Evolutionary conservation across 2,888 invertebrate genomes (phyloP).

Genomic region (Dynastes hyllus): DNA sequence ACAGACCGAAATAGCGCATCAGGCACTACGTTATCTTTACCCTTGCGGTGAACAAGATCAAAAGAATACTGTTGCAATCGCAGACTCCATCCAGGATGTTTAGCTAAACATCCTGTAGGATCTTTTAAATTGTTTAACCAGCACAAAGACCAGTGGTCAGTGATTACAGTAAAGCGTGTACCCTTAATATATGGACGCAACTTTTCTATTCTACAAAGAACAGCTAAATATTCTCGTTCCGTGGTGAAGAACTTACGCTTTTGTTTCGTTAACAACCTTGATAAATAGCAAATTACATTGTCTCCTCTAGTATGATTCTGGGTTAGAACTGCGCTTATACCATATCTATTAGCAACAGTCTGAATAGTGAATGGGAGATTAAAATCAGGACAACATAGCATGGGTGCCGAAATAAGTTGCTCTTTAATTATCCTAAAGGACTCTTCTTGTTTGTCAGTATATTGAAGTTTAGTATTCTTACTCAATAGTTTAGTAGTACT

Average conservation of each 20-base stretch:
- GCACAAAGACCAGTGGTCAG: slow-evolving; percentile 4
- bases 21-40: slow-evolving; percentile 38
- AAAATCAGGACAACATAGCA: slow-evolving; percentile 51
- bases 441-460: slow-evolving; percentile 31
- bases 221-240: slow-evolving; percentile 54
- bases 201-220: slow-evolving; percentile 51
- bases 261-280: slow-evolving; percentile 42
- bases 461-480: slow-evolving; percentile 8
- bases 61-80: slow-evolving; percentile 47
- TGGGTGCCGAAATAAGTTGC: slow-evolving; percentile 38
- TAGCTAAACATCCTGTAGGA: slow-evolving; percentile 54
- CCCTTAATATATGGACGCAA: too few relatives aligned
- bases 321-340: slow-evolving; percentile 45
- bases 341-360: slow-evolving; percentile 35
- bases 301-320: slow-evolving; percentile 37
- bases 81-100: slow-evolving; percentile 53
- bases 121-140: slow-evolving; percentile 53
- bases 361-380: slow-evolving; percentile 37
- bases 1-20: slow-evolving; percentile 33
- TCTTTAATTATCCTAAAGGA: slow-evolving; percentile 47
- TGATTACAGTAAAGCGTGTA: too few relatives aligned
- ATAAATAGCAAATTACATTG: slow-evolving; percentile 44
- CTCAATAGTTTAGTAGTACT: too few relatives aligned
- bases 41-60: slow-evolving; percentile 52
- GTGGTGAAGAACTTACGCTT: slow-evolving; percentile 50